A percentile compares a stretch with the other conserved stretches of the same genome.
These are phyloP conservation scores for Nomia melanderi DNA, from an alignment of 1,140 invertebrate species.

Conservation along the genomic window DNA sequence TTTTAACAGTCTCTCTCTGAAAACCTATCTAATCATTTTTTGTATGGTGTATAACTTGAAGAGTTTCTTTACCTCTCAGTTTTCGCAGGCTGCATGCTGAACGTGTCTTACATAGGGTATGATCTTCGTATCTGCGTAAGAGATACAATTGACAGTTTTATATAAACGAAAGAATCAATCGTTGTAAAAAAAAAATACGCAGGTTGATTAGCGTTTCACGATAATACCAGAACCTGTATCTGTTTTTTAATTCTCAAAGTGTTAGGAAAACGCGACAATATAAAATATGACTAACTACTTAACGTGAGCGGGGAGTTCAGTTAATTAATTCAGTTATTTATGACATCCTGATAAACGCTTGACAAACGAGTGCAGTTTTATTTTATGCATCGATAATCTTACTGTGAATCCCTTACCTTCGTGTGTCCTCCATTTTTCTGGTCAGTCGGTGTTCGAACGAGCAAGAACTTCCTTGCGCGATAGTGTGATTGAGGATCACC, in stretches of 20 bases:
- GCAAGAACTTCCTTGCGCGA: constrained; percentile 11
- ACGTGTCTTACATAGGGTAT: constrained; percentile 61
- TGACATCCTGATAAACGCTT: too few relatives aligned
- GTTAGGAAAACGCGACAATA: too few relatives aligned
- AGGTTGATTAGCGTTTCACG: too few relatives aligned
- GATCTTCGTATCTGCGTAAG: constrained; percentile 65
- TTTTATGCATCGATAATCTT: not conserved
- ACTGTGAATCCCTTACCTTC: constrained; percentile 56
- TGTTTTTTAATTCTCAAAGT: too few relatives aligned
- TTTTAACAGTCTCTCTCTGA: too few relatives aligned
- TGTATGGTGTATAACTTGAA: not conserved
- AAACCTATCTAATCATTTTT: not conserved
- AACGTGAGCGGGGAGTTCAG: too few relatives aligned
- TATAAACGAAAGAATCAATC: constrained; percentile 36
- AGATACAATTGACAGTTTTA: constrained; percentile 32
- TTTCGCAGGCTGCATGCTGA: constrained; percentile 61
- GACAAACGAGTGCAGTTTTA: not conserved
- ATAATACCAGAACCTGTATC: too few relatives aligned
- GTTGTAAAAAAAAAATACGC: not conserved
- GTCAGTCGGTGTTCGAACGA: constrained; percentile 1
- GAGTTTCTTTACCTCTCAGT: constrained; percentile 63
- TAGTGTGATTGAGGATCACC: constrained; percentile 60
- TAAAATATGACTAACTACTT: too few relatives aligned
- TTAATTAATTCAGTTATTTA: too few relatives aligned
- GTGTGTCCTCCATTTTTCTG: constrained; percentile 66